Percentiles rank a stretch among this genome's conserved stretches.
phyloP scores from a whole-genome alignment of 2,113 vertebrate genomes.

The Notechis scutatus region DNA sequence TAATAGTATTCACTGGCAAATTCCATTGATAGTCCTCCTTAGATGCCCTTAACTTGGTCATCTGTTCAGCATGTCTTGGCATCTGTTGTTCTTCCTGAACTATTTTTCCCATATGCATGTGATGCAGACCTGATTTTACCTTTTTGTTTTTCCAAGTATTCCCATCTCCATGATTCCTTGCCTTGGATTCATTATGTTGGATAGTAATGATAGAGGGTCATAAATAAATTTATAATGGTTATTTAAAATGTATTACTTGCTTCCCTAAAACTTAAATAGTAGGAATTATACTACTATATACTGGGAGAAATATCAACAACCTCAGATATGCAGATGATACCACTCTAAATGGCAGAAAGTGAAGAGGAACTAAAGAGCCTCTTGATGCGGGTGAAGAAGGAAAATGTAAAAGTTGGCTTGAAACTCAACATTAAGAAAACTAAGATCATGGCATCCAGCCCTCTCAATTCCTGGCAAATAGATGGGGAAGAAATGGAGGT shows the following conservation, averaged over 20 bases:
- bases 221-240: background rate
- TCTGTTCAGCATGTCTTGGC: background rate
- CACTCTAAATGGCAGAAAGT: no score
- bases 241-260: background rate
- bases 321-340: no score
- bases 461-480: no score
- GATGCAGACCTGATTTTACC: background rate
- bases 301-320: no score
- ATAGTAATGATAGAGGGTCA: background rate
- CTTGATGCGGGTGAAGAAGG: no score
- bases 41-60: background rate
- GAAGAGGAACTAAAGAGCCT: no score
- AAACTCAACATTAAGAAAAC: no score
- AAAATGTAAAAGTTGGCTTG: no score
- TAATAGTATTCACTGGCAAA: background rate
- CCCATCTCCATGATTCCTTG: background rate
- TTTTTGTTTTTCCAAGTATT: background rate
- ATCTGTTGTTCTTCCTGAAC: background rate
- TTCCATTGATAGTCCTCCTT: background rate
- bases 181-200: background rate
- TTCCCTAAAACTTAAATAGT: background rate
- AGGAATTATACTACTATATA: background rate
- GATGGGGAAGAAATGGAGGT: no score
- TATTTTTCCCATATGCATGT: background rate
- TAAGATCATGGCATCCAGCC: no score